phyloP scores from a whole-genome alignment of 2,888 invertebrate species.

The Lithophane ornitopus region DNA sequence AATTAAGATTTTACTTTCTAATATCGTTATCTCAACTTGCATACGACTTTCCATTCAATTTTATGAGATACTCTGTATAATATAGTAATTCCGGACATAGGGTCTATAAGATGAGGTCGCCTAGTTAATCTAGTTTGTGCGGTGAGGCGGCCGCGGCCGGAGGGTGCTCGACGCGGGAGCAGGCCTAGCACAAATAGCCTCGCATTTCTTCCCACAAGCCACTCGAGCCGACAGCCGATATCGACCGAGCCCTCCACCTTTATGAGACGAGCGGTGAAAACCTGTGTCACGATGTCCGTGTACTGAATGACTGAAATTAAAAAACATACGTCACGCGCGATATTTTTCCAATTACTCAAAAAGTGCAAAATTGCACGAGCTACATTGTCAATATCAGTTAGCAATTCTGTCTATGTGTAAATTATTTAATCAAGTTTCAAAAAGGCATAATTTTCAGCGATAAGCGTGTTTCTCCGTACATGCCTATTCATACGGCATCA shows the following conservation, averaged over 20 bases:
- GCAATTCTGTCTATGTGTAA: conserved; percentile 9
- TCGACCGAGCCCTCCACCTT: conserved; percentile 78
- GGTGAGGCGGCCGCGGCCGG: conserved; percentile 67
- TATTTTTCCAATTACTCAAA: conserved; percentile 40
- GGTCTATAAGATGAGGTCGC: conserved; percentile 76
- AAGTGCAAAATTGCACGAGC: not conserved
- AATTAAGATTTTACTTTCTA: conserved; percentile 41
- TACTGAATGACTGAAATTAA: conserved; percentile 55
- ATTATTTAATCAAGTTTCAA: conserved; percentile 29
- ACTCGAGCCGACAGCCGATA: conserved; percentile 83
- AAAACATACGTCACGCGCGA: conserved; percentile 50
- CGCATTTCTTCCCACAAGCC: conserved; percentile 84
- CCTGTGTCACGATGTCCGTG: conserved; percentile 68
- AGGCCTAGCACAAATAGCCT: conserved; percentile 83
- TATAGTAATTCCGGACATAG: conserved; percentile 72
- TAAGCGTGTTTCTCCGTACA: conserved; percentile 27
- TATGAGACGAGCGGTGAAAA: conserved; percentile 79
- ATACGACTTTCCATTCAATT: conserved; percentile 56
- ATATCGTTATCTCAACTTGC: conserved; percentile 44
- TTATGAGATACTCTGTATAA: conserved; percentile 62
- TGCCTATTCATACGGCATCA: conserved; percentile 46
- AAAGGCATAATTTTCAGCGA: conserved; percentile 32
- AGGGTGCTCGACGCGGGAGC: conserved; percentile 78
- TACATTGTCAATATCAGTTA: conserved; percentile 7
- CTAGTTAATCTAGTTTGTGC: conserved; percentile 85